phyloP scores from a whole-genome alignment of 2,113 vertebrate species.

The Ornithorhynchus anatinus region DNA sequence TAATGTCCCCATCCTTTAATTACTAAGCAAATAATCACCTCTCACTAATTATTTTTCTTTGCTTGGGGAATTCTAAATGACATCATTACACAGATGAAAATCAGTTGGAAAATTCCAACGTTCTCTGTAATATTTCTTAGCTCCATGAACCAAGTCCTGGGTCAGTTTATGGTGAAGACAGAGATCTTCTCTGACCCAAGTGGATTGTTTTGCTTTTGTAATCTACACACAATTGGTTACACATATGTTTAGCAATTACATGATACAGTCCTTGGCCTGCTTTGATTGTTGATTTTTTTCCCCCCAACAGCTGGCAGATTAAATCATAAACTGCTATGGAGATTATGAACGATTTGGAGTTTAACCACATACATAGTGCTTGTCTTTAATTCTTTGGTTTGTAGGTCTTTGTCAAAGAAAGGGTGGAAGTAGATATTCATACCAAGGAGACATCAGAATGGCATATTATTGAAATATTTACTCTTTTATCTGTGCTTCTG shows the following conservation, averaged over 20 bases:
- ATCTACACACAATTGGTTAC: slow-evolving; percentile 7
- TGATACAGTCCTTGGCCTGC: background rate
- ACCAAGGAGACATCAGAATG: too few species aligned
- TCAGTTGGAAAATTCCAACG: slow-evolving; percentile 17
- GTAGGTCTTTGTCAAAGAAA: too few species aligned
- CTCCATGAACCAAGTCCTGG: background rate
- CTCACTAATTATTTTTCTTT: slow-evolving; percentile 3
- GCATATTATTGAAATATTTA: too few species aligned
- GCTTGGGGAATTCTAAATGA: slow-evolving; percentile 3
- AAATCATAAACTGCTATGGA: slow-evolving; percentile 4
- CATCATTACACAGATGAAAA: background rate
- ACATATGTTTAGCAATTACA: background rate
- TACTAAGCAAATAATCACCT: background rate
- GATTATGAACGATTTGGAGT: background rate
- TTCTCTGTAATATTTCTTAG: slow-evolving; percentile 20
- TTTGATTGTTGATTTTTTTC: slow-evolving; percentile 1
- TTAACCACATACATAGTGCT: background rate
- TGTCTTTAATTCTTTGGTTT: too few species aligned
- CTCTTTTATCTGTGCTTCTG: too few species aligned
- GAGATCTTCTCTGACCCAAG: background rate
- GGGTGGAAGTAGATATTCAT: too few species aligned
- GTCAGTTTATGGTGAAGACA: background rate
- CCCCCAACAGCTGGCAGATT: slow-evolving; percentile 9
- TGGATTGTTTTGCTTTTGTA: slow-evolving; percentile 2
- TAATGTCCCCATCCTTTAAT: background rate